phyloP scores from a whole-genome alignment of 92 coral and sea anemone species.

The Epizoanthus scotinus region DNA sequence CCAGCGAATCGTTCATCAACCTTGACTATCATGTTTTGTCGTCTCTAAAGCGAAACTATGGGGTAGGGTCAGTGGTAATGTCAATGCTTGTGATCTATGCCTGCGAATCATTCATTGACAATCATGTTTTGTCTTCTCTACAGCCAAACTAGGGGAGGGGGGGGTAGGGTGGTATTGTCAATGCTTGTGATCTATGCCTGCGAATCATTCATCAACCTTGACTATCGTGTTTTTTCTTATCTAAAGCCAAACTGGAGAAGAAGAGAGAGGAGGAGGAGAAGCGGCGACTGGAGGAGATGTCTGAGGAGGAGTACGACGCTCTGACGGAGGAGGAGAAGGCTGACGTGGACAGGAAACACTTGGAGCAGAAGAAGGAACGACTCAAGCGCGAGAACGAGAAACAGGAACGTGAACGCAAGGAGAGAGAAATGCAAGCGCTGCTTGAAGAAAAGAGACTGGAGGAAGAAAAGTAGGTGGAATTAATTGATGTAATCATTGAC shows the following conservation, averaged over 20 bases:
- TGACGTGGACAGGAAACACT: conserved; percentile 91
- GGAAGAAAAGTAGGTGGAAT: conserved; percentile 83
- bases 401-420: conserved; percentile 87
- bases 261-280: conserved; percentile 89
- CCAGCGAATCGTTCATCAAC: too few species aligned
- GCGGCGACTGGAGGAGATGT: conserved; percentile 97
- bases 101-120: too few species aligned
- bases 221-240: background rate
- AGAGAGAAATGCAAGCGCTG: conserved; percentile 82
- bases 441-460: conserved; percentile 92
- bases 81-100: too few species aligned
- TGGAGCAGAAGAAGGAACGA: conserved; percentile 95
- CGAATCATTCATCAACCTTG: too few species aligned
- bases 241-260: conserved; percentile 71
- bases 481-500: background rate
- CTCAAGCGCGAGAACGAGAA: conserved; percentile 88
- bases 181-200: too few species aligned
- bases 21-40: too few species aligned
- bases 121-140: too few species aligned
- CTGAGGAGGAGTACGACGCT: conserved; percentile 97
- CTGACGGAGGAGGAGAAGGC: conserved; percentile 95
- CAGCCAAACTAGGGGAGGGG: too few species aligned
- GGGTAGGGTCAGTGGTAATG: background rate
- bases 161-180: too few species aligned
- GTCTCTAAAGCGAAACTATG: background rate